A percentile compares a stretch with the other conserved stretches of the same genome.
Evolutionary conservation across 2,888 invertebrate genomes (phyloP).

Genomic region (Cosmorhoe ocellata): DNA sequence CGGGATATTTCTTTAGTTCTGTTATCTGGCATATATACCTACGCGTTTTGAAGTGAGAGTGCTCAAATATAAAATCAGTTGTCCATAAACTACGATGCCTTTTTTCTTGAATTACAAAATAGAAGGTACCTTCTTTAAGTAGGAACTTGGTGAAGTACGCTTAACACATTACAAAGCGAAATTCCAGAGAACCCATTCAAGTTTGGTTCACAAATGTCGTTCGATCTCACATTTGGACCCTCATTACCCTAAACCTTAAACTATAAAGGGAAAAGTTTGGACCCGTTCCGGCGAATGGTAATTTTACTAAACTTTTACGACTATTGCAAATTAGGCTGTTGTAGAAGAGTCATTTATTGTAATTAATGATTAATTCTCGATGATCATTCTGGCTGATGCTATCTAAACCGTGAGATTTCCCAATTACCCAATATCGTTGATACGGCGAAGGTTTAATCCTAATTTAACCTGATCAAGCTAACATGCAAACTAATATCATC

Average conservation of each 20-base stretch:
- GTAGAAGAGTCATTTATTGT: slow-evolving; percentile 26
- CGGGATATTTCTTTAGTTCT: too few relatives aligned
- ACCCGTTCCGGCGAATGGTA: slow-evolving; percentile 34
- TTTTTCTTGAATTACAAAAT: slow-evolving; percentile 23
- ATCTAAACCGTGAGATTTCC: background rate
- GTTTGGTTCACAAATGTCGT: slow-evolving; percentile 42
- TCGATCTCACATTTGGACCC: slow-evolving; percentile 40
- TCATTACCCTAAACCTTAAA: slow-evolving; percentile 43
- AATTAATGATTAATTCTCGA: slow-evolving; percentile 27
- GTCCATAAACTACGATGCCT: slow-evolving; percentile 2
- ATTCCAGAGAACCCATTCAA: slow-evolving; percentile 36
- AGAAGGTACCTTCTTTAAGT: slow-evolving; percentile 5
- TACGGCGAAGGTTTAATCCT: background rate
- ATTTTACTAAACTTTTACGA: slow-evolving; percentile 40
- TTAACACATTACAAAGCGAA: slow-evolving; percentile 32
- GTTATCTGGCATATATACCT: too few relatives aligned
- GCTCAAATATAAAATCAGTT: slow-evolving; percentile 16
- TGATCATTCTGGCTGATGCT: slow-evolving; percentile 3
- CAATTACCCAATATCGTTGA: background rate
- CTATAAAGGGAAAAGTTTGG: slow-evolving; percentile 42
- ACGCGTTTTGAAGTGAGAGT: too few relatives aligned
- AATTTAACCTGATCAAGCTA: too few relatives aligned
- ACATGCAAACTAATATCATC: too few relatives aligned
- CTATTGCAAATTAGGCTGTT: slow-evolving; percentile 40
- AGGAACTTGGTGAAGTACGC: slow-evolving; percentile 21